A percentile compares a stretch with the other conserved stretches of the same genome.
Conservation (phyloP, 64 coral and sea anemone genomes). For the Pocillopora damicornis region DNA sequence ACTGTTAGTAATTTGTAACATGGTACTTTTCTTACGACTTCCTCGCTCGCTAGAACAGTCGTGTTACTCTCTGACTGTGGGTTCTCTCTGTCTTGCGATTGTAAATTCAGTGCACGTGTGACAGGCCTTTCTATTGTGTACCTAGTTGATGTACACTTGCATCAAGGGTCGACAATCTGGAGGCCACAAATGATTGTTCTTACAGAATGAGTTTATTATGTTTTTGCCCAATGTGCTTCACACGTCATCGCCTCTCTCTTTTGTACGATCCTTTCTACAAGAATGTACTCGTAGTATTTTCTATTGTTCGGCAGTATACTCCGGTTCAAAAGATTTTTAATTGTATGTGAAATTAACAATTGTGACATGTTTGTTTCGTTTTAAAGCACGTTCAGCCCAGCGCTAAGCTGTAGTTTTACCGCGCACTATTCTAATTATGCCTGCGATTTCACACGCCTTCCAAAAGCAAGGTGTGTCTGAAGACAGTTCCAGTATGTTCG, state of each 20-base stretch:
- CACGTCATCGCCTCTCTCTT: constrained; percentile 22
- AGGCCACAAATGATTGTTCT: constrained; percentile 15
- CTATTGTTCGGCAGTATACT: constrained; percentile 16
- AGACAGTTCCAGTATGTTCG: constrained; percentile 13
- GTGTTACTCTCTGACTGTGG: neutral
- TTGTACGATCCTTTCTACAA: neutral
- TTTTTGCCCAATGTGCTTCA: constrained; percentile 27
- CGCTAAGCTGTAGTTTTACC: neutral
- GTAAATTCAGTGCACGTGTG: constrained; percentile 15
- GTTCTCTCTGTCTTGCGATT: neutral
- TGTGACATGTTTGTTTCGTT: neutral
- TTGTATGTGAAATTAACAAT: neutral
- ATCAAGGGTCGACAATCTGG: neutral
- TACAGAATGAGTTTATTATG: constrained; percentile 19
- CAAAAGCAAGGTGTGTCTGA: constrained; percentile 23
- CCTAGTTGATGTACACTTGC: constrained; percentile 4
- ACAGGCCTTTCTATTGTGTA: constrained; percentile 5
- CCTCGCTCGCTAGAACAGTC: neutral
- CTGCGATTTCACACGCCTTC: constrained; percentile 45
- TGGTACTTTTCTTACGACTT: neutral
- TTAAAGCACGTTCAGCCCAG: neutral
- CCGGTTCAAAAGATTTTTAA: constrained; percentile 26
- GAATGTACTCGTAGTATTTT: constrained; percentile 9
- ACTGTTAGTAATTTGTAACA: constrained; percentile 30
- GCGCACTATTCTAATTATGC: constrained; percentile 43